Conservation (phyloP, 2,113 vertebrate genomes). For the Puntigrus tetrazona region DNA sequence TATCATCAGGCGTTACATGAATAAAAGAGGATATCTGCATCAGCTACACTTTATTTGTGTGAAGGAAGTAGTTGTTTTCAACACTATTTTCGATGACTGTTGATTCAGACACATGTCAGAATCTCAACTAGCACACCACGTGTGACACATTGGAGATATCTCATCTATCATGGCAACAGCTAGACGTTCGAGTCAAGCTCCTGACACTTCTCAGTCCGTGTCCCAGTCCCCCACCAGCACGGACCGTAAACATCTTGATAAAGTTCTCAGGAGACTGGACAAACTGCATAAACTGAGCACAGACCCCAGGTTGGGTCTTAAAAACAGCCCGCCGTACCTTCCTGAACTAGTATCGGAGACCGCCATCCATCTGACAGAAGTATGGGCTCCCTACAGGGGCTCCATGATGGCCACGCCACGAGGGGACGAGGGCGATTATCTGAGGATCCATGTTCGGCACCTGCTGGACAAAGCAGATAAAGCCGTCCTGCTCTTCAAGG, state of each 20-base stretch:
- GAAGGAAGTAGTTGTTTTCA: constrained; percentile 23
- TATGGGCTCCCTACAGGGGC: constrained; percentile 70
- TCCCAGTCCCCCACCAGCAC: constrained; percentile 37
- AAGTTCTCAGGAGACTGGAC: constrained; percentile 70
- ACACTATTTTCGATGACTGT: not conserved
- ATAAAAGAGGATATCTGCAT: not conserved
- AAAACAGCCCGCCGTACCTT: constrained; percentile 80
- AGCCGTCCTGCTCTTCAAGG: constrained; percentile 75
- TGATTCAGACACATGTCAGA: constrained; percentile 12
- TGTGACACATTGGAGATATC: constrained; percentile 18
- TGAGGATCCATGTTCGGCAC: constrained; percentile 75
- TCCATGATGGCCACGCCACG: constrained; percentile 4
- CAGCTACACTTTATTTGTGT: not conserved
- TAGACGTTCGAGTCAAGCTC: constrained; percentile 37
- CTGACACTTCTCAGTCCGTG: constrained; percentile 4
- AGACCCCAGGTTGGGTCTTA: constrained; percentile 68
- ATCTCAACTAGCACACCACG: constrained; percentile 19
- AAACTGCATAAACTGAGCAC: constrained; percentile 67
- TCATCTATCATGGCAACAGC: constrained; percentile 64
- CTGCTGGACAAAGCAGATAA: constrained; percentile 79
- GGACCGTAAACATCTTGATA: constrained; percentile 67
- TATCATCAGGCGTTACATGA: not conserved
- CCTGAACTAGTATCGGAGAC: constrained; percentile 75
- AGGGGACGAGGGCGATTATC: constrained; percentile 69
- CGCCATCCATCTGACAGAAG: constrained; percentile 57